A percentile compares a stretch with the other conserved stretches of the same genome.
phyloP scores from a whole-genome alignment of 2,888 invertebrate species.

The Drosophila fulvimacula region DNA sequence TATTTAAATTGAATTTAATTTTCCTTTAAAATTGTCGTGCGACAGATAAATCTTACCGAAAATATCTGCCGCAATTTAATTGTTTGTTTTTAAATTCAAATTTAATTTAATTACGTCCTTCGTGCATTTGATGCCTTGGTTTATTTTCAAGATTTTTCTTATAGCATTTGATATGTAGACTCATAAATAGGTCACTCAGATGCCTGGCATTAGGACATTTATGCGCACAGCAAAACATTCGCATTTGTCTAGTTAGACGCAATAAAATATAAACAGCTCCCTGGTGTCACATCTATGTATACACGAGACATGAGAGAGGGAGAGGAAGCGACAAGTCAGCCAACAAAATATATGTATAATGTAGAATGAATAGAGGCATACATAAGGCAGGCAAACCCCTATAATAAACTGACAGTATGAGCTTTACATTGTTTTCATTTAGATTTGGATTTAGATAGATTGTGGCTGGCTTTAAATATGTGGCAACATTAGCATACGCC shows the following conservation, averaged over 20 bases:
- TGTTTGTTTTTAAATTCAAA: not conserved
- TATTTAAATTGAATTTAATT: too few relatives aligned
- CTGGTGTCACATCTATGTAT: constrained; percentile 30
- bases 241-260: constrained; percentile 26
- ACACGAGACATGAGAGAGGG: constrained; percentile 4
- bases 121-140: too few relatives aligned
- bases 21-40: too few relatives aligned
- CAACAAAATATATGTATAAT: constrained; percentile 5
- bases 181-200: constrained; percentile 9
- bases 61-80: too few relatives aligned
- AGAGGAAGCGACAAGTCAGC: not conserved
- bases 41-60: too few relatives aligned
- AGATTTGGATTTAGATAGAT: constrained; percentile 28
- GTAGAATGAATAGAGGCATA: constrained; percentile 13
- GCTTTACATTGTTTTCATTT: constrained; percentile 24
- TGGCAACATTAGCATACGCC: constrained; percentile 18
- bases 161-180: constrained; percentile 2
- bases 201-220: constrained; percentile 1
- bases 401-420: constrained; percentile 24
- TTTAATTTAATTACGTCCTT: not conserved
- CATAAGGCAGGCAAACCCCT: not conserved
- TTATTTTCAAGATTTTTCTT: not conserved
- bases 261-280: constrained; percentile 49
- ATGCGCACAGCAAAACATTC: constrained; percentile 8
- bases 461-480: constrained; percentile 18